Base-by-base conservation (phyloP, 1,140 invertebrate genomes). In the Chymomyza costata region DNA sequence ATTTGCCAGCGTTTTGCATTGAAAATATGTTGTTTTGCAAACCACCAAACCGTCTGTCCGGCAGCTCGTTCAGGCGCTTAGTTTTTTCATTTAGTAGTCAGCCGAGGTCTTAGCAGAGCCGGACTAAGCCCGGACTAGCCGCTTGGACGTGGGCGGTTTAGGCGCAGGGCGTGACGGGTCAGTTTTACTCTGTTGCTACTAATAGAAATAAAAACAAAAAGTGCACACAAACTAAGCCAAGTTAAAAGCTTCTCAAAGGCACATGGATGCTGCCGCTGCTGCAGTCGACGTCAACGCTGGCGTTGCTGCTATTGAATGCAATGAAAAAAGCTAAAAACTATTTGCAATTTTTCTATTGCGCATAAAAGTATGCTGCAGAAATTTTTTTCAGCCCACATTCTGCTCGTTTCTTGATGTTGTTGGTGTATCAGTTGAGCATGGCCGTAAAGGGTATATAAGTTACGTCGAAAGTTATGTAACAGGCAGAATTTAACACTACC, bases 271-370 rank as follows among this genome's bases (percentile, higher is more conserved):
- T 43, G 46, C 28, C 13, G 5, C 37, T 7, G 17, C 11, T 30
- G 30, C 19, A 39, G 30, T 28, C 44, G 46, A 34, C 35, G 32
- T 54, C 38, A 41, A 38, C 57, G 48, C 30, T 28, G 13, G 21
- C 30, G 18, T 11, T 40, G 54, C 32, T 21, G 51, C n/a, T n/a
- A n/a, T n/a, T n/a, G n/a, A 35, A 40, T 59, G 71, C 71, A 78
- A 78, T 78, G 73, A 78, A 78, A 78, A 78, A n/a, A n/a, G n/a
- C 71, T 80, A 78, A 78, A 78, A 78, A 66, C 73, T 73, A 78
- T 78, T 78, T 78, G 71, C 71, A 78, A 78, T 73, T 78, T 78
- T 76, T 78, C 71, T 78, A 78, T 78, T 78, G 71, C 71, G 71
- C 73, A 78, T 78, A 80, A 78, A 78, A 80, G 71, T 76, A 71